These are phyloP conservation scores for Amiota mariae DNA, from an alignment of 2,888 invertebrate species.

Conservation along the genomic window DNA sequence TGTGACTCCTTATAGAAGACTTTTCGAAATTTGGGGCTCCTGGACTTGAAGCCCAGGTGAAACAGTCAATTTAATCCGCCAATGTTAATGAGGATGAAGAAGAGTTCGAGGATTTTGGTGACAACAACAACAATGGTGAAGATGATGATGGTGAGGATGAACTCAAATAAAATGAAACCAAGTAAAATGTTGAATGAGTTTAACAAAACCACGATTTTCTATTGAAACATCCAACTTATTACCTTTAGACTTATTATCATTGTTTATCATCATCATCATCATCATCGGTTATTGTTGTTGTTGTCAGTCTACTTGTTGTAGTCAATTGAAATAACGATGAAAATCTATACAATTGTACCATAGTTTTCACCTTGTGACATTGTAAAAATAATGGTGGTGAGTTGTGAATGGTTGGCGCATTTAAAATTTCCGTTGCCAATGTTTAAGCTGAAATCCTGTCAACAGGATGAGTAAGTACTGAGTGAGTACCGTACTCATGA, in stretches of 20 bases:
- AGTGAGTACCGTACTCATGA: too few species aligned
- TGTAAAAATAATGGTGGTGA: background rate
- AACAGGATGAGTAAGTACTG: background rate
- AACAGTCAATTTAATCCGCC: background rate
- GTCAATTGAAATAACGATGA: constrained; percentile 15
- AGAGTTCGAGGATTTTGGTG: constrained; percentile 13
- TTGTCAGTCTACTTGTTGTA: background rate
- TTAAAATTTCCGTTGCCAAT: background rate
- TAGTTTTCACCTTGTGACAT: background rate
- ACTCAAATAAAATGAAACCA: background rate
- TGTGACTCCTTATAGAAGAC: too few species aligned
- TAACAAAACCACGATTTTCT: constrained; percentile 27
- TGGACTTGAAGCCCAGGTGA: too few species aligned
- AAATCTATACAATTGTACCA: background rate
- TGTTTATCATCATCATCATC: too few species aligned
- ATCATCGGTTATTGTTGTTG: too few species aligned
- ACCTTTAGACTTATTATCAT: constrained; percentile 62
- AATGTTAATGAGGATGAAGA: background rate
- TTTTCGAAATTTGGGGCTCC: too few species aligned
- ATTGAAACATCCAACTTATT: constrained; percentile 50
- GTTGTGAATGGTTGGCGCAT: background rate
- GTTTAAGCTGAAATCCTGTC: constrained; percentile 10
- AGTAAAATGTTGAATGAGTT: background rate
- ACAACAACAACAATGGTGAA: background rate
- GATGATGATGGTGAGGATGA: background rate